Evolutionary conservation across 2,797 vertebrate species (phyloP).

Genomic region (Iguana delicatissima): DNA sequence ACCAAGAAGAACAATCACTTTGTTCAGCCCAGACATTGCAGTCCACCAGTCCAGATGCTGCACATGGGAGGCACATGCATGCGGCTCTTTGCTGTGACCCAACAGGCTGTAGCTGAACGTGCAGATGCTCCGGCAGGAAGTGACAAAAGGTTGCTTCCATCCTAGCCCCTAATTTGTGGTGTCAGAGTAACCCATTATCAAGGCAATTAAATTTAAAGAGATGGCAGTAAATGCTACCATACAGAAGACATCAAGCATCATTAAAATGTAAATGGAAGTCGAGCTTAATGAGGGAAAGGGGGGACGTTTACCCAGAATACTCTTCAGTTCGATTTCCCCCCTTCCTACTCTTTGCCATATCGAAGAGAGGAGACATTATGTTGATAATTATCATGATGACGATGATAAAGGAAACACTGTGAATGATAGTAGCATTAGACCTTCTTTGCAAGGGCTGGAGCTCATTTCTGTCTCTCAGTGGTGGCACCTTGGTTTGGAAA

Average conservation of each 20-base stretch:
- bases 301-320: constrained; percentile 68
- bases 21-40: neutral
- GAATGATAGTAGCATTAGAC: neutral
- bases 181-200: constrained; percentile 81
- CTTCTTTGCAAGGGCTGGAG: constrained; percentile 42
- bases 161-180: constrained; percentile 76
- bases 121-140: constrained; percentile 55
- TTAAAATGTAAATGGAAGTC: constrained; percentile 83
- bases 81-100: constrained; percentile 47
- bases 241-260: constrained; percentile 80
- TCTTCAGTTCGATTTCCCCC: constrained; percentile 28
- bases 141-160: constrained; percentile 72
- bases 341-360: constrained; percentile 36
- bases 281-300: constrained; percentile 81
- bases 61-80: constrained; percentile 29
- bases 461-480: neutral
- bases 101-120: constrained; percentile 51
- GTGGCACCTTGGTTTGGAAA: neutral
- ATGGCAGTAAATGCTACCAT: constrained; percentile 80
- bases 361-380: constrained; percentile 62
- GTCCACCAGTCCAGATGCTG: constrained; percentile 4
- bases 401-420: constrained; percentile 50
- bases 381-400: constrained; percentile 51
- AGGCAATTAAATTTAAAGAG: constrained; percentile 85
- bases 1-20: no score